phyloP scores from a whole-genome alignment of 1,140 invertebrate species.

The Melanaphis sacchari region DNA sequence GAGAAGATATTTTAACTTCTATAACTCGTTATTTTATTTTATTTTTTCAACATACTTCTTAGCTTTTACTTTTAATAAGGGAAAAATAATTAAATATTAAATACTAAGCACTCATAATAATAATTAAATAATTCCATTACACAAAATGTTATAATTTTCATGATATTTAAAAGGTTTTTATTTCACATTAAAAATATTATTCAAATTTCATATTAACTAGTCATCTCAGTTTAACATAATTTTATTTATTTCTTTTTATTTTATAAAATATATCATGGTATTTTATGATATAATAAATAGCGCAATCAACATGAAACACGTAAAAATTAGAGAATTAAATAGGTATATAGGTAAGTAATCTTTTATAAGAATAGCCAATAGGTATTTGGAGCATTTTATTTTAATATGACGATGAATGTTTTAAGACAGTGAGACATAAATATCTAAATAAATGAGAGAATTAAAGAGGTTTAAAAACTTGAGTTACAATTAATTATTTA shows the following conservation, averaged over 20 bases:
- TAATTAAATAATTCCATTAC: not conserved
- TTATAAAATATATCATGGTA: too few species aligned
- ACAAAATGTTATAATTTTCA: not conserved
- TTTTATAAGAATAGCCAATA: too few species aligned
- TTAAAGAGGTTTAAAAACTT: not conserved
- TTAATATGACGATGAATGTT: too few species aligned
- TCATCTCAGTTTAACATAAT: not conserved
- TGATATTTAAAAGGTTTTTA: not conserved
- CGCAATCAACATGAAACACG: not conserved
- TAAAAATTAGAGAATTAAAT: not conserved
- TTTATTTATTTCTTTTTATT: not conserved
- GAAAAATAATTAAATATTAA: not conserved
- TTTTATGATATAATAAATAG: not conserved
- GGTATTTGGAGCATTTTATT: too few species aligned
- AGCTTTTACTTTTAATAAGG: not conserved
- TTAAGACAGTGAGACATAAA: not conserved
- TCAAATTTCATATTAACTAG: not conserved
- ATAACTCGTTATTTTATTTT: too few species aligned
- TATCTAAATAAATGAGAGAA: not conserved
- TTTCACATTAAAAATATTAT: not conserved
- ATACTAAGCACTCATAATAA: not conserved
- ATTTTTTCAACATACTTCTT: too few species aligned
- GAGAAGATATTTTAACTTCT: not conserved
- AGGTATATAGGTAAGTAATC: too few species aligned
- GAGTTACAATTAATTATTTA: too few species aligned